Base-by-base conservation (phyloP, 2,797 vertebrate species). In the Sparus aurata region DNA sequence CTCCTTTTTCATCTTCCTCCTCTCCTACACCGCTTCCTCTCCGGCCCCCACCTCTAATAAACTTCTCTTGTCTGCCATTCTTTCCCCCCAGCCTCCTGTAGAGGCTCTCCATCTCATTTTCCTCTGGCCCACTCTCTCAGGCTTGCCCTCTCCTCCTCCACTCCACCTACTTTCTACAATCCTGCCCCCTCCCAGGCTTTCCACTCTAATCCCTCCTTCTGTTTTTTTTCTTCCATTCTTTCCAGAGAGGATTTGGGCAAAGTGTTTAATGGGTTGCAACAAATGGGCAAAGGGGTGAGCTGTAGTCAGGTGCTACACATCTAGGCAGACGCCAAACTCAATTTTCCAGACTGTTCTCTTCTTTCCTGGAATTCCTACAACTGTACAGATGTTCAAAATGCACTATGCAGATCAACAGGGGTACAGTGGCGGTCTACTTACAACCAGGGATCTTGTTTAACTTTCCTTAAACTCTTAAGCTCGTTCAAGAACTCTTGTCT, bases 221-320 rank as follows among this genome's bases (percentile, higher is more conserved):
- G 60, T 25, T 75, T 67, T 69, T 72, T 71, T 73, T 10, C 17
- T 15, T 46, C 13, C 16, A 5, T 69, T 64, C 69, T 81, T 75
- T 80, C 66, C 82, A 49, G 65, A 82, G 75, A 86, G 83, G 86
- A 91, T 91, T 91, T 87, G 76, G 69, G 74, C 41, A 75, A 89
- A 91, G 86, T 85, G 75, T 91, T 91, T 85, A 91, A 91, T 85
- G 74, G 80, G 62, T 86, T 89, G 85, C 82, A 88, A 87, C 78
- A 85, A 88, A 87, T 76, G 74, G 77, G 65, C 49, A 73, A 82
- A 87, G 87, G 59, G 79, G 67, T 70, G 49, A 47, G 76, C 69
- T 41, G 2, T 38, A 65, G 79, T 85, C 74, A 82, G 81, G 76
- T 83, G 77, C 71, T 72, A 60, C 59, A 75, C 69, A 69, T 81